A percentile compares a stretch with the other conserved stretches of the same genome.
Evolutionary conservation across 2,888 invertebrate genomes (phyloP).

Genomic region (Microdon myrmicae): DNA sequence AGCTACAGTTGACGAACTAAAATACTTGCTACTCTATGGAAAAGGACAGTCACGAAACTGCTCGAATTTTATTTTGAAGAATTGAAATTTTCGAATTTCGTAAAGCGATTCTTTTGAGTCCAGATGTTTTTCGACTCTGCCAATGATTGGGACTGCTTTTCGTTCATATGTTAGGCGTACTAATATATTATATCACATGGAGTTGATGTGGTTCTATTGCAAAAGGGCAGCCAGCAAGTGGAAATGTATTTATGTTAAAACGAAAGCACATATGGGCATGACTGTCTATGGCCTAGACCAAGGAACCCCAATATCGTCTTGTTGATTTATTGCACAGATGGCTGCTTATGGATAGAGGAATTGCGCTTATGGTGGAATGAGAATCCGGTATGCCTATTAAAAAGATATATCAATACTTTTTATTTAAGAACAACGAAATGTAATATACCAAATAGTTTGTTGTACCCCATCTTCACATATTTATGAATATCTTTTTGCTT

Average conservation of each 20-base stretch:
- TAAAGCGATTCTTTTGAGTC: too few relatives aligned
- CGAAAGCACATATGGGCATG: slow-evolving; percentile 31
- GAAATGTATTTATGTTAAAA: slow-evolving; percentile 25
- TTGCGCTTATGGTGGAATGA: too few relatives aligned
- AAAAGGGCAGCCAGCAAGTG: slow-evolving; percentile 27
- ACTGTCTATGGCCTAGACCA: slow-evolving; percentile 9
- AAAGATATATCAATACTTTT: too few relatives aligned
- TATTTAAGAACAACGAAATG: too few relatives aligned
- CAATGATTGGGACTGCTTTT: slow-evolving; percentile 27
- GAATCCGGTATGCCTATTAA: too few relatives aligned
- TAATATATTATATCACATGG: slow-evolving; percentile 6
- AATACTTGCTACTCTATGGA: too few relatives aligned
- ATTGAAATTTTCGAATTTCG: slow-evolving; percentile 11
- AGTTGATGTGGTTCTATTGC: slow-evolving; percentile 35
- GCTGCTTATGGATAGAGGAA: slow-evolving; percentile 40
- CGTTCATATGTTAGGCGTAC: slow-evolving; percentile 5
- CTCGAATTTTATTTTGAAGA: slow-evolving; percentile 3
- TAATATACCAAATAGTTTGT: too few relatives aligned
- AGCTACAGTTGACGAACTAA: too few relatives aligned
- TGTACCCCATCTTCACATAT: too few relatives aligned
- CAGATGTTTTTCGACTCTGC: slow-evolving; percentile 43
- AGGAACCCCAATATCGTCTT: slow-evolving; percentile 7
- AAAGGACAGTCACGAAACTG: slow-evolving; percentile 8
- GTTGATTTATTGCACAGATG: slow-evolving; percentile 43
- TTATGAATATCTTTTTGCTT: too few relatives aligned